phyloP scores from a whole-genome alignment of 2,113 vertebrate species.

The Amphilophus citrinellus region DNA sequence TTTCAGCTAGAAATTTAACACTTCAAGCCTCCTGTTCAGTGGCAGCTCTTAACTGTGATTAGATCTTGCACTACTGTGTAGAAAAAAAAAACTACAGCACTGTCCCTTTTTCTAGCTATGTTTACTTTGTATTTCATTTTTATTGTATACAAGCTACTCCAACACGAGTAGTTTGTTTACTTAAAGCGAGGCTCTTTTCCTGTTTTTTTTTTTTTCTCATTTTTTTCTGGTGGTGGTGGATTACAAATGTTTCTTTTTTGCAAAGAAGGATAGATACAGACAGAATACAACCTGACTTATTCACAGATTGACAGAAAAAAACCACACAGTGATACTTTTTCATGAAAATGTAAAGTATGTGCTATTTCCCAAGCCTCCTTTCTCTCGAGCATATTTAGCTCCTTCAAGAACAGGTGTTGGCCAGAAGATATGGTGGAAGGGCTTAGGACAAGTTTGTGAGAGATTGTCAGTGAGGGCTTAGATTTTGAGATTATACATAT shows the following conservation, averaged over 20 bases:
- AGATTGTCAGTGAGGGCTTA: constrained; percentile 56
- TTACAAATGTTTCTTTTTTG: constrained; percentile 41
- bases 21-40: constrained; percentile 13
- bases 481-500: constrained; percentile 72
- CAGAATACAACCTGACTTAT: constrained; percentile 9
- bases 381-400: constrained; percentile 1
- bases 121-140: constrained; percentile 29
- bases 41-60: constrained; percentile 50
- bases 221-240: background rate
- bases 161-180: constrained; percentile 34
- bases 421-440: constrained; percentile 44
- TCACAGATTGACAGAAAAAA: background rate
- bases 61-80: constrained; percentile 44
- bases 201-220: background rate
- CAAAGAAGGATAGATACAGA: constrained; percentile 12
- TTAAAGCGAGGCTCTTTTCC: constrained; percentile 16
- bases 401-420: constrained; percentile 65
- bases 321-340: background rate
- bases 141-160: constrained; percentile 40
- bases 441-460: constrained; percentile 68
- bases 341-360: background rate
- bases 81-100: constrained; percentile 36
- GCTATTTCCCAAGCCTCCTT: constrained; percentile 10
- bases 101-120: constrained; percentile 13
- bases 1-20: constrained; percentile 65